Percentiles rank a stretch among this genome's conserved stretches.
Evolutionary conservation across 2,113 vertebrate genomes (phyloP).

Genomic region (Brachionichthys hirsutus): DNA sequence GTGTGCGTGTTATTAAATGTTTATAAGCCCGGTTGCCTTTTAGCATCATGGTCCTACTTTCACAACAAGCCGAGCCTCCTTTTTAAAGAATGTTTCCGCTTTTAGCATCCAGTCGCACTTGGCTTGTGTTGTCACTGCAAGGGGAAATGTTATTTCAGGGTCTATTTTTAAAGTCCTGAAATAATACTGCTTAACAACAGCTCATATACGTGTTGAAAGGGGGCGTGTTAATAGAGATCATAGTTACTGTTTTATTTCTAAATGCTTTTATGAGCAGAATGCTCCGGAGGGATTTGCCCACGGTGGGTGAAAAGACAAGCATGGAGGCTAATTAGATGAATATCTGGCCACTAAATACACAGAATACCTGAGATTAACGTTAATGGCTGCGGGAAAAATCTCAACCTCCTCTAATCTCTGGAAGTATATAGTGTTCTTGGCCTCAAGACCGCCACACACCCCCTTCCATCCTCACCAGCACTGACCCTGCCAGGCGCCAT

Average conservation of each 20-base stretch:
- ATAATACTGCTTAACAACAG: conserved; percentile 9
- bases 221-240: not conserved
- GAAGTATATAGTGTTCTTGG: conserved; percentile 28
- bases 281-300: too few species aligned
- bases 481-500: conserved; percentile 32
- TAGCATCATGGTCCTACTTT: not conserved
- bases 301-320: conserved; percentile 3
- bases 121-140: not conserved
- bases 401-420: conserved; percentile 11
- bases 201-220: conserved; percentile 21
- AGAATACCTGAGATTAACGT: conserved; percentile 40
- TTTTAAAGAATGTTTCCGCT: not conserved
- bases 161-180: conserved; percentile 23
- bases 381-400: conserved; percentile 15
- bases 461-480: not conserved
- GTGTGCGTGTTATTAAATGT: not conserved
- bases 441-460: not conserved
- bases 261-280: not conserved
- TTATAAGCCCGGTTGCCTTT: too few species aligned
- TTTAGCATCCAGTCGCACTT: not conserved
- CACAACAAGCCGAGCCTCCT: not conserved
- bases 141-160: not conserved
- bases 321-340: conserved; percentile 16
- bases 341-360: conserved; percentile 45
- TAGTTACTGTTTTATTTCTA: conserved; percentile 6